Evolutionary conservation across 30 jellyfish, hydroid and myxozoan species (phyloP).

Genomic region (Turritopsis rubra): DNA sequence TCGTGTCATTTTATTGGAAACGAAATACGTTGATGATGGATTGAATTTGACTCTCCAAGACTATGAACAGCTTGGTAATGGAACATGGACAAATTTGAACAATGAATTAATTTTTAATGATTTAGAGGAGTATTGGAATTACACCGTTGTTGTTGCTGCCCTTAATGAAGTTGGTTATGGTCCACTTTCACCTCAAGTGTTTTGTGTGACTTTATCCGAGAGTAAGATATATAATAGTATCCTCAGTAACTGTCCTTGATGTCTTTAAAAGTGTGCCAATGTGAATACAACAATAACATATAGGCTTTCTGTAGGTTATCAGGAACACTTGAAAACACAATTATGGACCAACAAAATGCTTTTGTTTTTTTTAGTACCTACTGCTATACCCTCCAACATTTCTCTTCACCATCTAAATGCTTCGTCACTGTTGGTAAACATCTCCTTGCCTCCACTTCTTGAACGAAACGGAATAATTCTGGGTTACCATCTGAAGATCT

Average conservation of each 20-base stretch:
- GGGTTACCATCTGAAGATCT: neutral
- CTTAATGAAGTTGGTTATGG: conserved; percentile 1
- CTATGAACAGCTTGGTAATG: neutral
- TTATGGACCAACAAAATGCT: no score
- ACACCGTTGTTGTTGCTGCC: conserved; percentile 1
- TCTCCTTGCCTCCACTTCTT: neutral
- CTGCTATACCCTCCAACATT: neutral
- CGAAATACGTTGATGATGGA: neutral
- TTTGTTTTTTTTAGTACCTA: neutral
- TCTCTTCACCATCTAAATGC: neutral
- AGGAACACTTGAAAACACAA: no score
- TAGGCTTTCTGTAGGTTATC: no score
- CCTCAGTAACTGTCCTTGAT: no score
- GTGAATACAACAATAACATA: no score
- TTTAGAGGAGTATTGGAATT: conserved; percentile 7
- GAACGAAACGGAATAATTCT: conserved; percentile 1
- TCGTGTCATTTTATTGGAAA: conserved; percentile 3
- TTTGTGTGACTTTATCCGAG: neutral
- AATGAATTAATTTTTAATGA: neutral
- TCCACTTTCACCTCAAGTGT: neutral
- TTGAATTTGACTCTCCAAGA: neutral
- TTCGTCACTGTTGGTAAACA: neutral
- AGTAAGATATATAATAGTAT: no score
- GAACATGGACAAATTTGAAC: neutral
- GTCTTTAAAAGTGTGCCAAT: no score